Evolutionary conservation across 2,797 vertebrate genomes (phyloP), one percentile per base, ranked within the genome.

Genomic region (Semaprochilodus insignis): DNA sequence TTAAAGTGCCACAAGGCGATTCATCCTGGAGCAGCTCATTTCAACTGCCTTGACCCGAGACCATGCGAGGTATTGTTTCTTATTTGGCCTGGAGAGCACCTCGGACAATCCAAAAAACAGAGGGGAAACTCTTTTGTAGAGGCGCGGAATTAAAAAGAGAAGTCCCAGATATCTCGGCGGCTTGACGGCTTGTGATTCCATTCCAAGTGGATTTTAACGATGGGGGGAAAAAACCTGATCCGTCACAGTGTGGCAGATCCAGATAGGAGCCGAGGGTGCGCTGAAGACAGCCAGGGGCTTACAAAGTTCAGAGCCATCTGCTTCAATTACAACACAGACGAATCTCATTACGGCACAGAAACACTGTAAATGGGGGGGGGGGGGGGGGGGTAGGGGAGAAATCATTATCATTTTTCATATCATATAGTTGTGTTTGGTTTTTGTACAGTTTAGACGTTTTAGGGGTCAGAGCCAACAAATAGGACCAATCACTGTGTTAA

Each of bases 251-350:
- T 16, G n/a, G 0, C 44, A 74, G 70, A 83, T 83, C 52, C 48
- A 48, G 44, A 81, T 70, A 72, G 44, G 59, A 70, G 72, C 48
- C 65, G 2, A 17, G 60, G 77, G 60, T 52, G 52, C 52, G 25
- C 25, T 40, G 63, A 44, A 59, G 81, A 83, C 36, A 85, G 74
- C 63, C 48, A 76, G 72, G 54, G 73, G 77, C 78, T 72, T 84
- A 74, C 55, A 86, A 87, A 88, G 85, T 85, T 88, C 81, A 88
- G 63, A 62, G 80, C 78, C 86, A 88, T 90, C 88, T 89, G 86
- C 82, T 87, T 83, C 76, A 83, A 86, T 89, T 87, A 86, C 73
- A 83, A 71, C 67, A 66, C 40, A 86, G 81, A 81, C 82, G 80
- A 84, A 87, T 80, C 69, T 78, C 83, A 78, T 88, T 86, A 87